Percentiles rank a stretch among this genome's conserved stretches.
Conservation (phyloP, 2,113 vertebrate genomes). For the Podilymbus podiceps region DNA sequence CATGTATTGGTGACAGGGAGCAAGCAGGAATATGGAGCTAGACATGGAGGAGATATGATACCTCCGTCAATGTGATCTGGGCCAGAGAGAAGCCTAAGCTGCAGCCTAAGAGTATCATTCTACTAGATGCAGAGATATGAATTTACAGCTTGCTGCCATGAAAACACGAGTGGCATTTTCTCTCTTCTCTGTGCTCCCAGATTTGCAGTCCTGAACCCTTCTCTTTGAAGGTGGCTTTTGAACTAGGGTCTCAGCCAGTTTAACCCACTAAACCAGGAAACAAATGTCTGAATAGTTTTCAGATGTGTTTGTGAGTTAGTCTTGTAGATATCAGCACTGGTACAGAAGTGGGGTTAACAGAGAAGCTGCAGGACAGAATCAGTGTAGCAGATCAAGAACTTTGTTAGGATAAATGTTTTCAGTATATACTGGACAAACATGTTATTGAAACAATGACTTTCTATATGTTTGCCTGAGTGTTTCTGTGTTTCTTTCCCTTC, state of each 20-base stretch:
- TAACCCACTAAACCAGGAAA: background rate
- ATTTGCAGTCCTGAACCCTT: background rate
- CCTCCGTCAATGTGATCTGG: background rate
- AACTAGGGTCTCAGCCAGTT: background rate
- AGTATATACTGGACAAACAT: background rate
- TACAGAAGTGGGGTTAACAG: background rate
- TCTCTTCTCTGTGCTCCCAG: background rate
- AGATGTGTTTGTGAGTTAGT: background rate
- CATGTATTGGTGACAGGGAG: background rate
- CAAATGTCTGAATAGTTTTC: background rate
- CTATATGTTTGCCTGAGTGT: background rate
- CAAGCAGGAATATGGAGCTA: background rate
- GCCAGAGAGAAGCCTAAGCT: background rate
- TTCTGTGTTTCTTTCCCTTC: background rate
- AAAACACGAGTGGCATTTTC: fast-evolving
- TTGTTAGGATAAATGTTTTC: background rate
- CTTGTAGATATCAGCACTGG: background rate
- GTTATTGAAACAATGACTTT: background rate
- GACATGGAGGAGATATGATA: background rate
- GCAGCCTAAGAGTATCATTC: background rate
- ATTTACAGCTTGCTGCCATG: background rate
- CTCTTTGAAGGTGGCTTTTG: background rate
- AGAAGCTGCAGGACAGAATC: background rate
- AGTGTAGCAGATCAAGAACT: background rate
- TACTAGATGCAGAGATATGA: background rate